phyloP scores from a whole-genome alignment of 2,888 invertebrate species.

The Polyommatus icarus region DNA sequence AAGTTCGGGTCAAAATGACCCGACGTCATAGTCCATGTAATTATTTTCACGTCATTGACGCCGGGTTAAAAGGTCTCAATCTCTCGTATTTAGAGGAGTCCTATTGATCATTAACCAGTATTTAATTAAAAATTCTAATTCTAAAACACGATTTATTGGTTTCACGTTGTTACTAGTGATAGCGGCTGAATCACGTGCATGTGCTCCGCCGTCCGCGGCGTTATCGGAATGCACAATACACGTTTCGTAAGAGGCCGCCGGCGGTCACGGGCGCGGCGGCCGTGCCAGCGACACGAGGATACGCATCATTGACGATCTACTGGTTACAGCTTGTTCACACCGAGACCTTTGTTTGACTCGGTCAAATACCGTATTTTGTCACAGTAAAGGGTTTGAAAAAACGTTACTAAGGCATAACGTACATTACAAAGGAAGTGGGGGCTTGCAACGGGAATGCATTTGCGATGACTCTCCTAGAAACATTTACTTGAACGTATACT shows the following conservation, averaged over 20 bases:
- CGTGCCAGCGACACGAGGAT: slow-evolving; percentile 14
- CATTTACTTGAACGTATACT: too few species aligned
- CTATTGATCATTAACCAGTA: background rate
- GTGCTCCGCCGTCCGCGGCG: background rate
- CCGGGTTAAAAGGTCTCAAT: background rate
- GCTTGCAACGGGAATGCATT: too few species aligned
- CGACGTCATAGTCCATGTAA: too few species aligned
- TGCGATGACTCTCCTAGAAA: too few species aligned
- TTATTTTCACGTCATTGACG: too few species aligned
- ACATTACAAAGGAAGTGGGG: too few species aligned
- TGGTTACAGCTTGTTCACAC: background rate
- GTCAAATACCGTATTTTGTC: background rate
- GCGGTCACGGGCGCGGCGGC: slow-evolving; percentile 9
- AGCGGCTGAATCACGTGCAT: background rate
- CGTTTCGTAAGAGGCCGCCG: slow-evolving; percentile 8
- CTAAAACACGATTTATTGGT: background rate
- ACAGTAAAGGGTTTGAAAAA: too few species aligned
- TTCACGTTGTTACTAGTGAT: background rate
- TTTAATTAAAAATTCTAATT: background rate
- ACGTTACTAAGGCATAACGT: too few species aligned
- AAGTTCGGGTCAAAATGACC: too few species aligned
- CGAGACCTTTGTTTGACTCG: background rate
- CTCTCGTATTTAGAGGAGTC: background rate
- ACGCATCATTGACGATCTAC: background rate
- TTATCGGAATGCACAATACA: slow-evolving; percentile 8